Conservation (phyloP, 2,113 vertebrate genomes). For the Percina caprodes region DNA sequence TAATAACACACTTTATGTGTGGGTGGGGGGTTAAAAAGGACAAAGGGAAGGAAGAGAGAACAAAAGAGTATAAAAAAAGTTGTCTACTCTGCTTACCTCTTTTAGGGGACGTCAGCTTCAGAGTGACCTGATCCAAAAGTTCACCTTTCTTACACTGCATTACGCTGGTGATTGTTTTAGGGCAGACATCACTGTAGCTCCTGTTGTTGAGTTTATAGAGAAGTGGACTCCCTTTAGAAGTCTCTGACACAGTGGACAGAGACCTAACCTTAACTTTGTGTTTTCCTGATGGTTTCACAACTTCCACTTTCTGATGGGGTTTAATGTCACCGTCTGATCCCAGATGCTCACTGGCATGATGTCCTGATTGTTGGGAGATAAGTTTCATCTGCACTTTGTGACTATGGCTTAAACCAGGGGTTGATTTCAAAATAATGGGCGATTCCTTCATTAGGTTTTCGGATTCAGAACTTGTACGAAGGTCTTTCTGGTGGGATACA, state of each 20-base stretch:
- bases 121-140: constrained; percentile 76
- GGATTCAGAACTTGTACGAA: constrained; percentile 21
- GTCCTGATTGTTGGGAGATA: constrained; percentile 47
- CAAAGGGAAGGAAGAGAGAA: not conserved
- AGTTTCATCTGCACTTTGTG: constrained; percentile 59
- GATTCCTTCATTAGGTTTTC: constrained; percentile 65
- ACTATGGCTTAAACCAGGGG: constrained; percentile 54
- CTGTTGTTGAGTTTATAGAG: constrained; percentile 77
- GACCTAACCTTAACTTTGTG: constrained; percentile 79
- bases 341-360: not conserved
- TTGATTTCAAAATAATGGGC: constrained; percentile 50
- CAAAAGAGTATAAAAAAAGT: not conserved
- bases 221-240: constrained; percentile 84
- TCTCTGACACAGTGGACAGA: constrained; percentile 80
- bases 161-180: constrained; percentile 77
- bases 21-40: not conserved
- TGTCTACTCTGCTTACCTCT: constrained; percentile 83
- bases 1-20: constrained; percentile 39
- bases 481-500: constrained; percentile 35
- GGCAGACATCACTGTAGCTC: constrained; percentile 76
- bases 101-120: constrained; percentile 76
- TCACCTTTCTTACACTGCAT: constrained; percentile 81
- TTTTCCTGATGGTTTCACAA: constrained; percentile 69
- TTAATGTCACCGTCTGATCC: not conserved
- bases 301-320: constrained; percentile 53